Evolutionary conservation across 2,113 vertebrate genomes (phyloP), one percentile per base, ranked within the genome.

Genomic region (Crypturellus undulatus): DNA sequence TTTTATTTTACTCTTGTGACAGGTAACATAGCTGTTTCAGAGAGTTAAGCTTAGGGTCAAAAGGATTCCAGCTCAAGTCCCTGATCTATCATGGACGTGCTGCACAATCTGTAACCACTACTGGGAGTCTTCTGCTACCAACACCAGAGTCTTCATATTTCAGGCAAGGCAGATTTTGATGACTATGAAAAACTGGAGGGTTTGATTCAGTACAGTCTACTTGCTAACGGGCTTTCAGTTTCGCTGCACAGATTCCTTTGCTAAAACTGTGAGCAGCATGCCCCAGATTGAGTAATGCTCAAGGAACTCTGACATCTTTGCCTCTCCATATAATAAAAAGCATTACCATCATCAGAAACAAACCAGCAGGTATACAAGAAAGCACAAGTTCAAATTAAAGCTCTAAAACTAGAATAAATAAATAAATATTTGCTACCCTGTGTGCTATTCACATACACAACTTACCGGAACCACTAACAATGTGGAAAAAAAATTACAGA

Each of bases 391-490:
- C 36, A 24, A 59, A 40, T 45, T 70, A 82, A 82, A 71, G 12
- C n/a, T 65, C 42, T 36, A 14, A n/a, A 47, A 80, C 18, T 15
- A 84, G 45, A 24, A 54, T 38, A 84, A 14, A 12, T 20, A 26
- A 38, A 84, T 13, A 43, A 1, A 64, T 15, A 13, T 36, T 58
- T 42, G 19, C 5, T 34, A 52, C 22, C 10, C 20, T 22, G 4
- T 0, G 16, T 58, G 65, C 47, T 49, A 2, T 2, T 76, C 63
- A 24, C 3, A 63, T 15, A 52, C 12, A 20, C 4, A 51, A 97
- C 98, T 95, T 98, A 99, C 99, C 96, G 99, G 99, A 84, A 99
- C 98, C 45, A 99, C 98, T 3, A 99, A 96, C 42, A 99, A 96
- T 0, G 98, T 99, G 51, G 99, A 98, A 86, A 99, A 98, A 94